Base-by-base conservation (phyloP, 1,140 invertebrate species). In the Cydia amplana region DNA sequence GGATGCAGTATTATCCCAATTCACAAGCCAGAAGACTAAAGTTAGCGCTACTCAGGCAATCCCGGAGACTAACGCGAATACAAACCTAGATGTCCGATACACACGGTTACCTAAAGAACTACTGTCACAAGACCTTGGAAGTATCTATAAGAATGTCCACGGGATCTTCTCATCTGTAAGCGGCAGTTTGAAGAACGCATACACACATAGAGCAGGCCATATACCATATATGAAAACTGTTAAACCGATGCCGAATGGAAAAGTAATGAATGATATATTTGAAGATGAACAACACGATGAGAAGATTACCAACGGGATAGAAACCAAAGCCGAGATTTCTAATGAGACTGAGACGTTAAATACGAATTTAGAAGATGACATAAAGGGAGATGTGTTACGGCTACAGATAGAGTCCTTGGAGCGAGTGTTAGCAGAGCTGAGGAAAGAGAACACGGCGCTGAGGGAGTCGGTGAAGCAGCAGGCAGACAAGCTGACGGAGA, bases 61-160 rank as follows among this genome's bases (percentile, higher is more conserved):
- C 2, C 49, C 82, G 49, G 89, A 91, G 40, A 7, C 25, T 2
- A 81, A 74, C 18, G 40, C 74, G 60, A 77, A 83, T 46, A 75
- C 67, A 14, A 70, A 23, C 46, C 4, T 80, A 67, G 85, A 90
- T 76, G 75, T 74, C 4, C 79, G 79, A 75, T 88, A 89, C 16
- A 60, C 85, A 5, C 81, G 86, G 25, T 76, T 91, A 78, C 86
- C 87, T 1, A 93, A 91, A 81, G 91, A 93, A 79, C 74, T 91
- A 1, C 55, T 93, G 16, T 85, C 87, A 0, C 91, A 91, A 80
- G 91, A 92, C 55, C 77, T 92, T 5, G 91, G 91, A 0, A 91
- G 87, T 75, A 90, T 92, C 16, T 89, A 90, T 40, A 91, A 91
- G 75, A 92, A 91, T 83, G 91, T 92, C 3, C 91, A 92, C 16